A percentile compares a stretch with the other conserved stretches of the same genome.
These are phyloP conservation scores for Thamnaconus septentrionalis DNA, from an alignment of 2,113 vertebrate genomes.

Conservation along the genomic window DNA sequence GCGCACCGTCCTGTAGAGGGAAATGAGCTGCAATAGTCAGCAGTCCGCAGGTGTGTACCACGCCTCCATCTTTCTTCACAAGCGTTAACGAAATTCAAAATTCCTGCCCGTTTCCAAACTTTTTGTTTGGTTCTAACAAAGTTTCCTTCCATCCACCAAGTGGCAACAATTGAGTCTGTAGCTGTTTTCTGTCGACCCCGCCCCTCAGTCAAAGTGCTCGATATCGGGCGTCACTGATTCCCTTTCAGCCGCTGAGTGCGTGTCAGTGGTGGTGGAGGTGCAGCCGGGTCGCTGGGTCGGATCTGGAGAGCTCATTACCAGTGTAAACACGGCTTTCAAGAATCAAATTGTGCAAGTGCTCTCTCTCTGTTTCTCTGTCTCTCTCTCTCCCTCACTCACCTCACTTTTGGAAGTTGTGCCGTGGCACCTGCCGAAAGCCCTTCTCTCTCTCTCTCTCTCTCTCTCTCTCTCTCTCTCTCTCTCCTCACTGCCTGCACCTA, in stretches of 20 bases:
- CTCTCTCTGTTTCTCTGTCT: constrained; percentile 8
- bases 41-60: constrained; percentile 46
- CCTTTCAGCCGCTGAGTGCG: constrained; percentile 3
- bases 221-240: no score
- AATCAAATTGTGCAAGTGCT: constrained; percentile 31
- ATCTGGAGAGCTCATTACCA: constrained; percentile 28
- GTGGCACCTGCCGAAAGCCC: constrained; percentile 47
- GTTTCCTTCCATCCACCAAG: no score
- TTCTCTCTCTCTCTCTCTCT: constrained; percentile 3
- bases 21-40: constrained; percentile 37
- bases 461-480: constrained; percentile 14
- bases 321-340: constrained; percentile 24
- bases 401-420: constrained; percentile 26
- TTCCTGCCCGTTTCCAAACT: not conserved
- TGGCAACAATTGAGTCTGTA: no score
- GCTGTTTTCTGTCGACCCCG: no score
- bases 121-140: not conserved
- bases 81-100: not conserved
- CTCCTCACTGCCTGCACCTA: constrained; percentile 22
- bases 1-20: constrained; percentile 5
- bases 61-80: not conserved
- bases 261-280: not conserved
- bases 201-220: no score
- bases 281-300: constrained; percentile 10
- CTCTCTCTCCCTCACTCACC: not conserved